Evolutionary conservation across 2,888 invertebrate species (phyloP), one percentile per base, ranked within the genome.

Genomic region (Melipona beecheii): DNA sequence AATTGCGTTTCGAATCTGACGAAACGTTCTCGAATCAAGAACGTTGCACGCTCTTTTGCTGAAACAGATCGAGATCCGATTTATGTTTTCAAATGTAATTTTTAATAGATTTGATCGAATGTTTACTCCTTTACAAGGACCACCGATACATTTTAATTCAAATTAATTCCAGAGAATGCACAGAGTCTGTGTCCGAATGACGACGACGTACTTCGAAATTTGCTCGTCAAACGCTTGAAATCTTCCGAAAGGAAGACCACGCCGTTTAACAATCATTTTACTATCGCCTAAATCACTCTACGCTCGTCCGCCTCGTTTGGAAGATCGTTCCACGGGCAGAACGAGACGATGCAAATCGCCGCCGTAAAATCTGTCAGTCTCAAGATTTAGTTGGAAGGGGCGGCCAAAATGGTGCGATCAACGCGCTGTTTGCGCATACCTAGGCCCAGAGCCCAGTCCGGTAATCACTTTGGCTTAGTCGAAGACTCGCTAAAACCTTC

Each of bases 381-480:
- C 49, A 75, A 88, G 83, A 88, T 88, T 89, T 88, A 89, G 79
- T 72, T 43, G 17, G 68, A 56, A 62, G 43, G 65, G 70, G 73
- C 60, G 70, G 73, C 60, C 64, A 65, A 78, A 82, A 85, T 68
- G 62, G 77, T 66, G 80, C 83, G 84, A 90, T 90, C 90, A 91
- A 78, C 90, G 90, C 85, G 78, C 85, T 87, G 85, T 88, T 91
- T 88, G 86, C 86, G 91, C 87, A 90, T 90, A 86, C 72, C 83
- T 87, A 86, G 81, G 72, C 78, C 79, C 2, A 9, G 2, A 75
- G 78, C 58, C 62, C 62, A 19, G 27, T 24, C 56, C 21, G 73
- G 65, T 90, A 87, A 90, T 87, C 84, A 89, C 71, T 89, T 84
- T 80, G 9, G 75, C 83, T 21, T 21, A 52, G 84, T 70, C 80